These are phyloP conservation scores for Oenanthe melanoleuca DNA, from an alignment of 2,113 vertebrate species.

Conservation along the genomic window DNA sequence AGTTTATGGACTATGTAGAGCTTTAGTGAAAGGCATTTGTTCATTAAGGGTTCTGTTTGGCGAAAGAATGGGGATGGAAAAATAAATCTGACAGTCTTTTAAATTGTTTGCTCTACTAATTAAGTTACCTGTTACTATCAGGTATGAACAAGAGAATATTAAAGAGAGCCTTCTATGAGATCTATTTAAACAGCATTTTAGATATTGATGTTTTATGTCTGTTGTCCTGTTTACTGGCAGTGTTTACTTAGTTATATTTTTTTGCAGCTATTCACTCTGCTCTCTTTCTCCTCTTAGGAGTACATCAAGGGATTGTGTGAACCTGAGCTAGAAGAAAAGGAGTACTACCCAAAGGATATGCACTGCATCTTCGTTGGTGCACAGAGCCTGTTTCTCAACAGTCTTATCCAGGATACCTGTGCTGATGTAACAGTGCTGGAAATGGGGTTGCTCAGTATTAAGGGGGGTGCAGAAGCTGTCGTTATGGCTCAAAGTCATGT, in stretches of 20 bases:
- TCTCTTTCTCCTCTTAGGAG: conserved; percentile 77
- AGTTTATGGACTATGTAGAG: background rate
- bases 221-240: accelerated
- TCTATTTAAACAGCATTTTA: background rate
- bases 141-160: background rate
- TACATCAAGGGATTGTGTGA: conserved; percentile 94
- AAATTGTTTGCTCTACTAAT: background rate
- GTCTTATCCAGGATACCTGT: conserved; percentile 89
- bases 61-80: background rate
- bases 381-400: conserved; percentile 87
- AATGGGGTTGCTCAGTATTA: conserved; percentile 83
- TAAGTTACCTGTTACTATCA: background rate
- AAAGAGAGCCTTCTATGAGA: background rate
- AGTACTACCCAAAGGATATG: conserved; percentile 93
- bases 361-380: conserved; percentile 95
- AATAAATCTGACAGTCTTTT: background rate
- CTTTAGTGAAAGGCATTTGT: background rate
- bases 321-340: conserved; percentile 89
- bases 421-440: conserved; percentile 88
- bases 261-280: background rate
- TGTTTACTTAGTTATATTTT: background rate
- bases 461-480: conserved; percentile 88
- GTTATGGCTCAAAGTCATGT: conserved; percentile 94
- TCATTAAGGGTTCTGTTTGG: background rate
- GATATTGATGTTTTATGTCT: background rate